Percentiles rank a stretch among this genome's conserved stretches.
Evolutionary conservation across 2,888 invertebrate genomes (phyloP).

Genomic region (Harpalus rufipes): DNA sequence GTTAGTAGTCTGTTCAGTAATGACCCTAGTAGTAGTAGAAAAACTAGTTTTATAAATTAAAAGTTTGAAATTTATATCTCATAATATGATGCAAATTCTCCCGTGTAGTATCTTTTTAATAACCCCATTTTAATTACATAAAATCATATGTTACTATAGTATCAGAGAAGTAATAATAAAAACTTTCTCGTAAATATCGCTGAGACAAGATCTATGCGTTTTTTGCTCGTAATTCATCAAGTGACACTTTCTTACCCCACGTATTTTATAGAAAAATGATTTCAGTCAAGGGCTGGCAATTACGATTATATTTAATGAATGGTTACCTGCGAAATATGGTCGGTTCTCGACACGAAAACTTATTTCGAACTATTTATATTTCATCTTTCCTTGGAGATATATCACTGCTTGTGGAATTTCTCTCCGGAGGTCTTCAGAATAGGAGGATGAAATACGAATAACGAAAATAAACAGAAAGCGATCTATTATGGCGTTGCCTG

Average conservation of each 20-base stretch:
- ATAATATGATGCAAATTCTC: neutral
- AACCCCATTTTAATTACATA: slow-evolving; percentile 15
- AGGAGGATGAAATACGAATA: slow-evolving; percentile 14
- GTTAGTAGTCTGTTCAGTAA: too few relatives aligned
- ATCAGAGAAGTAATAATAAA: neutral
- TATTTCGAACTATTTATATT: slow-evolving; percentile 49
- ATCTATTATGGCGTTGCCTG: slow-evolving; percentile 30
- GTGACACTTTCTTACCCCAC: slow-evolving; percentile 20
- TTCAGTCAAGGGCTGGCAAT: slow-evolving; percentile 34
- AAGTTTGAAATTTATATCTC: neutral
- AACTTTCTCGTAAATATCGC: neutral
- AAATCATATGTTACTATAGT: neutral
- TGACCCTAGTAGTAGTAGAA: too few relatives aligned
- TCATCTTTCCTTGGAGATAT: slow-evolving; percentile 11
- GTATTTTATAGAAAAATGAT: slow-evolving; percentile 51
- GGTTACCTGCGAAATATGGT: slow-evolving; percentile 19
- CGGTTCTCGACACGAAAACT: slow-evolving; percentile 27
- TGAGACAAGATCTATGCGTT: neutral
- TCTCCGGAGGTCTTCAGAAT: slow-evolving; percentile 26
- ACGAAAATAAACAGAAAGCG: slow-evolving; percentile 37
- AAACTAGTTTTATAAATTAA: neutral
- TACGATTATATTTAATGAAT: slow-evolving; percentile 47
- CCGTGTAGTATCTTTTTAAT: neutral
- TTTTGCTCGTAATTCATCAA: slow-evolving; percentile 6
- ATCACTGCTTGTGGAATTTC: slow-evolving; percentile 24